These are phyloP conservation scores for Andrena camellia DNA, from an alignment of 2,888 invertebrate genomes.

Conservation along the genomic window DNA sequence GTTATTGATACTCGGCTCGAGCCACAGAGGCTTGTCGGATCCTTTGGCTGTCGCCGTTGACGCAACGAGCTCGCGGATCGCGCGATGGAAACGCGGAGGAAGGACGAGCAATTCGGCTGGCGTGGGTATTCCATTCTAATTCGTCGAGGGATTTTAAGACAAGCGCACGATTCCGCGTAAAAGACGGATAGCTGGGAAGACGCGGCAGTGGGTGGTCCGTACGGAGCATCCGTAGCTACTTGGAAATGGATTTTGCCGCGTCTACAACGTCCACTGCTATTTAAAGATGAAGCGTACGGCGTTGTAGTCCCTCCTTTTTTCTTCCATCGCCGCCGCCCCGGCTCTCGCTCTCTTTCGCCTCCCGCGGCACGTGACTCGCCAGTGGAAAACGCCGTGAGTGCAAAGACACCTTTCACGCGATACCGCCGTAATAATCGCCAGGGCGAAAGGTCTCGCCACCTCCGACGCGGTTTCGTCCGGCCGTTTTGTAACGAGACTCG, in stretches of 20 bases:
- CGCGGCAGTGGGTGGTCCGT: constrained; percentile 70
- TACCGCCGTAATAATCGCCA: constrained; percentile 69
- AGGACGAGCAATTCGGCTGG: constrained; percentile 3
- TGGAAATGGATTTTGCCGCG: constrained; percentile 74
- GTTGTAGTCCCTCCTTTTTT: constrained; percentile 58
- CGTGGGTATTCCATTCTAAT: constrained; percentile 52
- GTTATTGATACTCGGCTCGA: constrained; percentile 46
- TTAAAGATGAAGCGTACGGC: constrained; percentile 70
- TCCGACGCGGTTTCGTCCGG: constrained; percentile 51
- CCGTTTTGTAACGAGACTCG: constrained; percentile 56
- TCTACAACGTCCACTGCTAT: constrained; percentile 70
- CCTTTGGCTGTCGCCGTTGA: not conserved
- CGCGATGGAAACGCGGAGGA: not conserved
- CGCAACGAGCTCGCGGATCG: not conserved
- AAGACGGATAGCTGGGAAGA: constrained; percentile 36
- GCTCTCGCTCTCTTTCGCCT: constrained; percentile 62
- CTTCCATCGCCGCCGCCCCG: constrained; percentile 58
- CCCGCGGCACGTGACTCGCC: constrained; percentile 69
- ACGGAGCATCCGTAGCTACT: constrained; percentile 67
- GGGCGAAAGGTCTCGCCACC: constrained; percentile 69
- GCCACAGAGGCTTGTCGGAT: not conserved
- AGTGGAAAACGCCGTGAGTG: constrained; percentile 78
- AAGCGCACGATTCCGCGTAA: constrained; percentile 35
- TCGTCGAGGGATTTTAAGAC: constrained; percentile 23
- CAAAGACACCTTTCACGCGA: constrained; percentile 81